These are phyloP conservation scores for Petromus typicus DNA, from an alignment of 2,113 vertebrate species.

Conservation along the genomic window DNA sequence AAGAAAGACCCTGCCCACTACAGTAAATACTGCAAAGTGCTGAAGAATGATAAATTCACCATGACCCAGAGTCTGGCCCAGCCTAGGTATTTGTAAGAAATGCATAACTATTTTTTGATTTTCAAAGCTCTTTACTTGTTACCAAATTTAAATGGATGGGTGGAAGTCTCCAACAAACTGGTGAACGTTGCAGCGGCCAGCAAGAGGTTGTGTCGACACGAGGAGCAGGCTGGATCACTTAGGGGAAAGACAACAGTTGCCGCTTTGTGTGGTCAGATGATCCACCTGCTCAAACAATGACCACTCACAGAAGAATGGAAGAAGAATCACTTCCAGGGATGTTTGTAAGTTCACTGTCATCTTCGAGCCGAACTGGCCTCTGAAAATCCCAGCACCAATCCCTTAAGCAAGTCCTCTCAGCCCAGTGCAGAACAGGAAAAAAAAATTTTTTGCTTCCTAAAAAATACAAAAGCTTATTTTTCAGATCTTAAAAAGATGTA, in stretches of 20 bases:
- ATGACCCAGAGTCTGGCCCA: neutral
- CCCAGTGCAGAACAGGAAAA: neutral
- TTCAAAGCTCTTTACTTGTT: slow-evolving; percentile 26
- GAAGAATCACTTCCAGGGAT: neutral
- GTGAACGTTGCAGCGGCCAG: neutral
- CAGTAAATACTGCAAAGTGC: neutral
- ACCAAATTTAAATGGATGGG: neutral
- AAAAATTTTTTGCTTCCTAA: neutral
- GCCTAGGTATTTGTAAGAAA: neutral
- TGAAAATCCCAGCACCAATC: neutral
- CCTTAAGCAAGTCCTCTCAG: neutral
- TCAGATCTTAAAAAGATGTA: slow-evolving; percentile 65
- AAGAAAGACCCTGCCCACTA: neutral
- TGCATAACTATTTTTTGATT: neutral
- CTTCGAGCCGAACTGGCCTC: neutral
- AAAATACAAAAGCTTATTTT: slow-evolving; percentile 48
- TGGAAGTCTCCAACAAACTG: slow-evolving; percentile 32
- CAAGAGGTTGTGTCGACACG: neutral
- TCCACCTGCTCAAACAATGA: slow-evolving; percentile 47
- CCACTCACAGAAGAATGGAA: neutral
- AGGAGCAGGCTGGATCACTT: slow-evolving; percentile 3
- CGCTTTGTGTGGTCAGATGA: slow-evolving; percentile 41
- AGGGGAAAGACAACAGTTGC: neutral
- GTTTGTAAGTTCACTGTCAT: neutral
- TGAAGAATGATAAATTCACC: neutral